Evolutionary conservation across 1,140 invertebrate genomes (phyloP), one percentile per base, ranked within the genome.

Genomic region (Thaumatotibia leucotreta): DNA sequence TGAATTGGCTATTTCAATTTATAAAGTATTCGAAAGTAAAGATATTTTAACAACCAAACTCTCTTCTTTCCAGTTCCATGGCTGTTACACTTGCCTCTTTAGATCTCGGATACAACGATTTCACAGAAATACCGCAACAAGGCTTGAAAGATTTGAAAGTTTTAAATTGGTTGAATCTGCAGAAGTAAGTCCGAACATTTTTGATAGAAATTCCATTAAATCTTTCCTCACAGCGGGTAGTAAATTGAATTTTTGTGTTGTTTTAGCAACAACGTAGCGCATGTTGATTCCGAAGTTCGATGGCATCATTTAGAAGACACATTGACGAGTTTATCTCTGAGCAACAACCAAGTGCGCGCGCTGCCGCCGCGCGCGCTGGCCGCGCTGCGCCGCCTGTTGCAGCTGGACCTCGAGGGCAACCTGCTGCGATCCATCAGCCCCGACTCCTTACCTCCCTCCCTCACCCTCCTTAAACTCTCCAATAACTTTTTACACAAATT

Each of bases 271-370:
- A 85, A 84, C 61, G 88, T 91, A 64, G 79, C 83, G 4, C 73
- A 82, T 24, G 54, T 89, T 11, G 79, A 77, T 54, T 63, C 79
- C n/a, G 86, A 87, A 31, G 71, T 79, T 10, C 79, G 72, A 66
- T 97, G 96, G 95, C 93, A 95, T 35, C 93, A 94, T 67, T 92
- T 95, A 67, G 94, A 93, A 80, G 93, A 95, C 52, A 95, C 95
- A 1, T 78, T 97, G 49, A 94, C 94, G 0, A 96, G 95, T 61
- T 91, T 96, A n/a, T 96, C 96, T 75, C 90, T 97, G 14, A 95
- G 96, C 0, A 95, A 96, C 73, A 97, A 97, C 77, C 95, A 96
- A 69, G 93, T 97, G 27, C 92, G 92, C 1, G 92, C 95, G 70
- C 89, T 97, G 61, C 81, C 77, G 65, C 86, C 93, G 1, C 88